Conservation (phyloP, 2,113 vertebrate species). For the Ahaetulla prasina region DNA sequence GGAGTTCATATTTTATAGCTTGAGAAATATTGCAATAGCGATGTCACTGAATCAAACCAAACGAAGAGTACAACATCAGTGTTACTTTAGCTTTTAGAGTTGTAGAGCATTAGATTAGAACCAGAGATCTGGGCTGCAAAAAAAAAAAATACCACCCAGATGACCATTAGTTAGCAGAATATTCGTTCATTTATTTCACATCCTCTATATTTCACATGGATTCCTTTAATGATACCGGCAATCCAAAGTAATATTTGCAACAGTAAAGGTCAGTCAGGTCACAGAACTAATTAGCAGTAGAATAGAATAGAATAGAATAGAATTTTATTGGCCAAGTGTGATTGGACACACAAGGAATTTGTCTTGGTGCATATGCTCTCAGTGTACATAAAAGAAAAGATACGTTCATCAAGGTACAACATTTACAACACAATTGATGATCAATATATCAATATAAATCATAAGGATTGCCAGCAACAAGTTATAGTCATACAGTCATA, state of each 20-base stretch:
- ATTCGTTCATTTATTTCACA: background rate
- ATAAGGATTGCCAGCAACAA: too few species aligned
- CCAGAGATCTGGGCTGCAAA: background rate
- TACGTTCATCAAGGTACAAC: too few species aligned
- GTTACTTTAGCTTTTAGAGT: background rate
- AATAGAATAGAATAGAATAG: too few species aligned
- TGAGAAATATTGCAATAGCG: background rate
- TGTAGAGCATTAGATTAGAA: background rate
- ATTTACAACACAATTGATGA: too few species aligned
- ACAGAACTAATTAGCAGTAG: background rate
- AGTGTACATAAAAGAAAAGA: too few species aligned
- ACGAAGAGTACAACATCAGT: background rate
- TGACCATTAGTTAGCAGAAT: background rate
- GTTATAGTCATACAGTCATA: too few species aligned
- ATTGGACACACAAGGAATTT: too few species aligned
- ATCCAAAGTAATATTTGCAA: background rate
- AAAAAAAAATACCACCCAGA: background rate
- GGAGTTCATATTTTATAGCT: background rate
- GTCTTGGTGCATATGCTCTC: too few species aligned
- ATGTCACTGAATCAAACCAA: background rate
- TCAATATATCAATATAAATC: too few species aligned
- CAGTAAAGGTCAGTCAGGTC: background rate
- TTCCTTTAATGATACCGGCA: background rate
- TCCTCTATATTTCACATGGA: background rate
- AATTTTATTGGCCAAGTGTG: too few species aligned